Evolutionary conservation across 23 tunicate genomes (phyloP).

Genomic region (Clavelina lepadiformis): DNA sequence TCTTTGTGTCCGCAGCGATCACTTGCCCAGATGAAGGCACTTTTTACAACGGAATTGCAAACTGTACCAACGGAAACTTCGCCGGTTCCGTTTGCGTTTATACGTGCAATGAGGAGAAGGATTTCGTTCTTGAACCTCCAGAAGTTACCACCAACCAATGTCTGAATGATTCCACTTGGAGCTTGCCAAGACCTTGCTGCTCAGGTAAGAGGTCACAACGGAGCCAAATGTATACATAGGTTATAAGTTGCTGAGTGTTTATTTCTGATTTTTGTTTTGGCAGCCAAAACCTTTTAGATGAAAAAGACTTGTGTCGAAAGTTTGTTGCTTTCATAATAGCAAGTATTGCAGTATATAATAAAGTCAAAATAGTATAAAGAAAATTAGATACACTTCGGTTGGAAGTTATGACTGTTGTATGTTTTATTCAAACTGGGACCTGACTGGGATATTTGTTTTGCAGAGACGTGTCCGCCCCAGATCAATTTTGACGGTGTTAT

Average conservation of each 20-base stretch:
- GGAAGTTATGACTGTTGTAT: too few species aligned
- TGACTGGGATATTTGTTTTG: too few species aligned
- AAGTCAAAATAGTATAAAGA: too few species aligned
- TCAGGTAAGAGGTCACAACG: slow-evolving; percentile 13
- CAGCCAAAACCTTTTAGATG: too few species aligned
- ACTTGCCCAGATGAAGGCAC: neutral
- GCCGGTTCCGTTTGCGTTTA: slow-evolving; percentile 7
- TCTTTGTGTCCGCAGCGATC: neutral
- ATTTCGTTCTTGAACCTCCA: neutral
- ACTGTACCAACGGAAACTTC: slow-evolving; percentile 7
- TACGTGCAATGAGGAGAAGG: neutral
- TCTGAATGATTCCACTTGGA: slow-evolving; percentile 3
- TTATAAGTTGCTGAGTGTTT: too few species aligned
- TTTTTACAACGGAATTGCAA: neutral
- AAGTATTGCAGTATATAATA: too few species aligned
- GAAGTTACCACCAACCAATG: neutral
- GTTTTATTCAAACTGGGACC: too few species aligned
- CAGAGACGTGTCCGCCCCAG: slow-evolving; percentile 6
- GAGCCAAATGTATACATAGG: too few species aligned
- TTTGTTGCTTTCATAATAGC: too few species aligned
- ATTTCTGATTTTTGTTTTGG: too few species aligned
- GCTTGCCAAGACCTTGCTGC: slow-evolving; percentile 4
- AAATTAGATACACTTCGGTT: too few species aligned
- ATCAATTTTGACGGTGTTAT: slow-evolving; percentile 2
- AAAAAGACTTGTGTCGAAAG: too few species aligned